These are phyloP conservation scores for Ctena decussata DNA, from an alignment of 2,888 invertebrate species.

Conservation along the genomic window DNA sequence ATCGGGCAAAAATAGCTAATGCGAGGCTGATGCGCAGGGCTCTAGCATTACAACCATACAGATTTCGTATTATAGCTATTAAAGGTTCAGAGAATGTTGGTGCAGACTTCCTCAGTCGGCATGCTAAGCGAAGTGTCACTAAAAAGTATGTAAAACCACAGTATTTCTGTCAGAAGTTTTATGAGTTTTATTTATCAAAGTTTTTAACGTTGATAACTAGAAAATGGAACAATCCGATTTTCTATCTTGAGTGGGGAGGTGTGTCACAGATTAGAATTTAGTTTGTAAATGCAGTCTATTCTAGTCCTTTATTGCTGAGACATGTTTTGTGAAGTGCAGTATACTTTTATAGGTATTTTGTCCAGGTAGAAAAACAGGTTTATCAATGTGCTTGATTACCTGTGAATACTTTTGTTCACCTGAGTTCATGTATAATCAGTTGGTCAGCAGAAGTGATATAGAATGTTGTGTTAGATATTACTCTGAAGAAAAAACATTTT, in stretches of 20 bases:
- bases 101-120: slow-evolving; percentile 15
- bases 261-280: too few species aligned
- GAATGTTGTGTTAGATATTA: too few species aligned
- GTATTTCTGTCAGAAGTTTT: background rate
- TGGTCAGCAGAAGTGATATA: too few species aligned
- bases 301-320: too few species aligned
- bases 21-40: slow-evolving; percentile 12
- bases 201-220: background rate
- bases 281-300: too few species aligned
- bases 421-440: too few species aligned
- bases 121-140: background rate
- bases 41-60: slow-evolving; percentile 33
- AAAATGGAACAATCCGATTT: background rate
- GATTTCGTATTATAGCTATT: background rate
- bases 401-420: too few species aligned
- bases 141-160: background rate
- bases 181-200: background rate
- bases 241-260: background rate
- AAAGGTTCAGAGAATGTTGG: slow-evolving; percentile 17
- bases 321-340: too few species aligned
- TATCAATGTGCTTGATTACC: too few species aligned
- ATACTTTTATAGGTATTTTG: too few species aligned
- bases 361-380: too few species aligned
- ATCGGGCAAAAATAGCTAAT: slow-evolving; percentile 1
- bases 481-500: too few species aligned